phyloP scores from a whole-genome alignment of 2,797 vertebrate genomes.

The Coregonus ussuriensis region DNA sequence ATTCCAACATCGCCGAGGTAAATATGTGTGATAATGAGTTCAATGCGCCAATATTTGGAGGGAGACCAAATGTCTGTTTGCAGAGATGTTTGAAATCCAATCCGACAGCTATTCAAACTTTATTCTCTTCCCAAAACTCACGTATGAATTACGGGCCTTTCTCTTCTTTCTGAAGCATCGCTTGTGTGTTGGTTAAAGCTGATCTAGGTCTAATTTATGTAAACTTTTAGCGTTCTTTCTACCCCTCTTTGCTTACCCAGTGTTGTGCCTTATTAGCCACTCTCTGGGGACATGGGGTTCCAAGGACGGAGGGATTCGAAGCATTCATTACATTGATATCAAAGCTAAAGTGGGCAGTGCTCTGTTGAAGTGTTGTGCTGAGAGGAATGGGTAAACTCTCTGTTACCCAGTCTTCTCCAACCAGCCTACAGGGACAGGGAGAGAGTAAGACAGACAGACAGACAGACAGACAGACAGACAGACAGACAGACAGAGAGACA shows the following conservation, averaged over 20 bases:
- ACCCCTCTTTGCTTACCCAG: neutral
- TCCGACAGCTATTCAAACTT: conserved; percentile 33
- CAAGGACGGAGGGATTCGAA: conserved; percentile 13
- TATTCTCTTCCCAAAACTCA: conserved; percentile 23
- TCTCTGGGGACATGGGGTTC: neutral
- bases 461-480: neutral
- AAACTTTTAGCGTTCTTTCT: neutral
- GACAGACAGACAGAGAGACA: neutral
- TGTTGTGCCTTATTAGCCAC: neutral
- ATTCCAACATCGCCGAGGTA: conserved; percentile 31
- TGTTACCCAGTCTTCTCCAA: conserved; percentile 1
- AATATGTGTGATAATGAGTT: conserved; percentile 48
- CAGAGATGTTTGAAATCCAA: conserved; percentile 43
- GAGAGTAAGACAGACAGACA: neutral
- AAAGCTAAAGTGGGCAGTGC: conserved; percentile 19
- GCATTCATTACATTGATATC: conserved; percentile 19
- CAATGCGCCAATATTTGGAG: conserved; percentile 40
- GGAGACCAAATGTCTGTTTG: conserved; percentile 52
- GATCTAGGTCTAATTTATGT: neutral
- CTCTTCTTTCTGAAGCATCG: neutral
- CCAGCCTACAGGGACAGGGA: neutral
- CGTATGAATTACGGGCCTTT: conserved; percentile 12
- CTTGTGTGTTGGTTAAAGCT: conserved; percentile 3
- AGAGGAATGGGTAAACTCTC: conserved; percentile 20
- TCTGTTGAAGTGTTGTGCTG: conserved; percentile 10